Conservation (phyloP, 2,113 vertebrate species). For the Bufo bufo region DNA sequence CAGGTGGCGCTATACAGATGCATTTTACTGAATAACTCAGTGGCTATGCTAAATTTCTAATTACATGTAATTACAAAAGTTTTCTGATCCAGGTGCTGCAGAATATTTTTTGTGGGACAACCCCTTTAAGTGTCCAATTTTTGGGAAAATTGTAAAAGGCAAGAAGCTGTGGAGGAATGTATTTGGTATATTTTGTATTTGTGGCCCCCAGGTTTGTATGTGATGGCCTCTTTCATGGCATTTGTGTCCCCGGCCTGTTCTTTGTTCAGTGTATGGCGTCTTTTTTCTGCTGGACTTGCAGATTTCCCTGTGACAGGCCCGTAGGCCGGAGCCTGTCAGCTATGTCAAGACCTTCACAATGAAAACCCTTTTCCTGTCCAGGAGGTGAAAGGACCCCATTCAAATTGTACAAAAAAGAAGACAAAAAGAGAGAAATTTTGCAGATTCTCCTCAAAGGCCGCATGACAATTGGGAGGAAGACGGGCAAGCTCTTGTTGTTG, state of each 20-base stretch:
- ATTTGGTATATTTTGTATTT: conserved; percentile 43
- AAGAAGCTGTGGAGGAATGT: conserved; percentile 44
- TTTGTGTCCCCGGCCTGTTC: conserved; percentile 22
- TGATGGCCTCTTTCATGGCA: neutral
- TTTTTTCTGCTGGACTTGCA: conserved; percentile 52
- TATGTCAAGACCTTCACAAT: conserved; percentile 57
- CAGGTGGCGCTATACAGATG: too few species aligned
- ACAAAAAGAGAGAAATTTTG: conserved; percentile 53
- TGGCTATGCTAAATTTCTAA: too few species aligned
- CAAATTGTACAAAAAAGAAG: conserved; percentile 30
- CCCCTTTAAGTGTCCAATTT: neutral
- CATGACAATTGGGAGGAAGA: conserved; percentile 53
- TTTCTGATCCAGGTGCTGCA: too few species aligned
- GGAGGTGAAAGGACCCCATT: conserved; percentile 55
- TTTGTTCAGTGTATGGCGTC: conserved; percentile 43
- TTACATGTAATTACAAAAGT: too few species aligned
- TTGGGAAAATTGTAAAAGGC: neutral
- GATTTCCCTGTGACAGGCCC: conserved; percentile 43
- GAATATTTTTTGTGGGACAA: too few species aligned
- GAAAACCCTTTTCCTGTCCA: conserved; percentile 50
- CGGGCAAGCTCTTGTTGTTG: conserved; percentile 24
- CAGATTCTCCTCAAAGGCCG: conserved; percentile 53
- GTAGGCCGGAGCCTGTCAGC: conserved; percentile 50
- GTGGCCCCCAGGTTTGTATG: conserved; percentile 9
- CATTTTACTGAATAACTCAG: too few species aligned